Percentiles rank a stretch among this genome's conserved stretches.
phyloP scores from a whole-genome alignment of 2,113 vertebrate genomes.

The Aepyceros melampus region DNA sequence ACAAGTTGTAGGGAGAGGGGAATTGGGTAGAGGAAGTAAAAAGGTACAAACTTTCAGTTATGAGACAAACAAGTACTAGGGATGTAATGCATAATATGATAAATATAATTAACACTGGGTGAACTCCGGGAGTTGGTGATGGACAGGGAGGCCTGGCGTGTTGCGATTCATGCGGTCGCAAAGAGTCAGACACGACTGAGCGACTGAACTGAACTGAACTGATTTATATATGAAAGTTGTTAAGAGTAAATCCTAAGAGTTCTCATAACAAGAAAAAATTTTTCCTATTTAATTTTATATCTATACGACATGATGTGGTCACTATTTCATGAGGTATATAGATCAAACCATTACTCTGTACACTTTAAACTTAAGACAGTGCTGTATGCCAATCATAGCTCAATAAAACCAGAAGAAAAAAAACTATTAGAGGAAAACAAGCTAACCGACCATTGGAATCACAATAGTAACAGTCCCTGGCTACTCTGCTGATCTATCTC shows the following conservation, averaged over 20 bases:
- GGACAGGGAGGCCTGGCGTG: no score
- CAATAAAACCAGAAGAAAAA: background rate
- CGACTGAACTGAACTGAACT: no score
- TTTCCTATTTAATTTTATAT: background rate
- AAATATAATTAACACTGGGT: background rate
- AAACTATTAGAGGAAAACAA: background rate
- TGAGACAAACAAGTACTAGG: background rate
- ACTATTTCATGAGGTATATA: background rate
- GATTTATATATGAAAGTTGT: background rate
- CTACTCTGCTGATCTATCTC: background rate
- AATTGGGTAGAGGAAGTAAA: background rate
- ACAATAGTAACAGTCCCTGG: background rate
- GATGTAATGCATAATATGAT: background rate
- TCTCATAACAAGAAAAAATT: background rate
- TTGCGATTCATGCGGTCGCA: no score
- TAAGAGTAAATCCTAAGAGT: background rate
- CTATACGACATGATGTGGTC: background rate
- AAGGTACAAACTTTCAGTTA: background rate
- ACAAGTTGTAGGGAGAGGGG: background rate
- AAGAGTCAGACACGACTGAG: no score
- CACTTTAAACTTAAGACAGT: background rate
- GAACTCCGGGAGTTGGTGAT: no score
- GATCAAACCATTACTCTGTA: background rate
- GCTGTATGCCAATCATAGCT: background rate
- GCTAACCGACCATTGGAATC: background rate